Percentiles rank a stretch among this genome's conserved stretches.
Evolutionary conservation across 2,888 invertebrate genomes (phyloP).

Genomic region (Acrobasis suavella): DNA sequence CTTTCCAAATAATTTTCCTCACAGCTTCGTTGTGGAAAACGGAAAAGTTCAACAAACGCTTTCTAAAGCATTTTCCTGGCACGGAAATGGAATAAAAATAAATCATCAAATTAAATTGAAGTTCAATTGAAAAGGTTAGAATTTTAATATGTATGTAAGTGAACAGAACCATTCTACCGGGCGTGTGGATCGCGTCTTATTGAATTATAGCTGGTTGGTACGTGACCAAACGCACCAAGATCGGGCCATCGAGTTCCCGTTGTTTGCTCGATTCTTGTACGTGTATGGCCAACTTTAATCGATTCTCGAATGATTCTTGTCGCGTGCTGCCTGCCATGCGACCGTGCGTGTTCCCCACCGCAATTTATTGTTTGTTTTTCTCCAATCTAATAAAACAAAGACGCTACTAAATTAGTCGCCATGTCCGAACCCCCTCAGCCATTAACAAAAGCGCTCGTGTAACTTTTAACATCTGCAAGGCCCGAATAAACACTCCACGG

Average conservation of each 20-base stretch:
- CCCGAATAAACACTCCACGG: constrained; percentile 43
- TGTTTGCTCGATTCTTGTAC: constrained; percentile 67
- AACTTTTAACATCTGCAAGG: constrained; percentile 42
- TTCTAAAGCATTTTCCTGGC: constrained; percentile 1
- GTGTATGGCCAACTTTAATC: constrained; percentile 68
- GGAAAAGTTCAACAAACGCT: background rate
- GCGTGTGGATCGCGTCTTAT: constrained; percentile 65
- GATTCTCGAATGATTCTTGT: constrained; percentile 64
- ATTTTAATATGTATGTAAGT: constrained; percentile 41
- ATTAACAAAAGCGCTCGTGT: constrained; percentile 37
- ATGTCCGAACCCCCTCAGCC: constrained; percentile 28
- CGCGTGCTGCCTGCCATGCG: constrained; percentile 42
- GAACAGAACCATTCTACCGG: constrained; percentile 54
- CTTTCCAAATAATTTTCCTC: too few species aligned
- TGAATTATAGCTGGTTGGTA: constrained; percentile 67
- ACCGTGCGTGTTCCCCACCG: constrained; percentile 42
- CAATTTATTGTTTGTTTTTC: constrained; percentile 42
- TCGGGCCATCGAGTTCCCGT: constrained; percentile 59
- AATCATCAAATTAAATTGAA: constrained; percentile 16
- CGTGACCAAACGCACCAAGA: constrained; percentile 59
- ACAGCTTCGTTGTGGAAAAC: background rate
- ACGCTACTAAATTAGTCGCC: constrained; percentile 25
- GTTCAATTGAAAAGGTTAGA: constrained; percentile 14
- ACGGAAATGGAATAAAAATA: constrained; percentile 10
- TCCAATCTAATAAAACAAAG: constrained; percentile 22